Evolutionary conservation across 2,888 invertebrate genomes (phyloP).

Genomic region (Toxonevra muliebris): DNA sequence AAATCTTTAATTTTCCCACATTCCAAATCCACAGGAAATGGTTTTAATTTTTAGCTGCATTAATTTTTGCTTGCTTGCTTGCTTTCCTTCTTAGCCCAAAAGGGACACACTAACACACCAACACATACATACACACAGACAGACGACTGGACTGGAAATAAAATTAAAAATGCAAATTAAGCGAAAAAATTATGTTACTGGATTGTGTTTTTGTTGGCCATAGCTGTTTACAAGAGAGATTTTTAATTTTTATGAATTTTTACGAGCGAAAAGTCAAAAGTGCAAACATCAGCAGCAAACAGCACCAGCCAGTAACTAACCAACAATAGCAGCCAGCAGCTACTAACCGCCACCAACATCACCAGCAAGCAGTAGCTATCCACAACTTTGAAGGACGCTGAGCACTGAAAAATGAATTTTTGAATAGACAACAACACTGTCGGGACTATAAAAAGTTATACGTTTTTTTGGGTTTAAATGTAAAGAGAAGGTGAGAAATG

Average conservation of each 20-base stretch:
- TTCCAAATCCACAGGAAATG: background rate
- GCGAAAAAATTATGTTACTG: constrained; percentile 19
- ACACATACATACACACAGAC: constrained; percentile 10
- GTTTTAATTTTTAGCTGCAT: constrained; percentile 11
- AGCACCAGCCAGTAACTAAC: background rate
- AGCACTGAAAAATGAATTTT: constrained; percentile 14
- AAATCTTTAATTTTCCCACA: too few species aligned
- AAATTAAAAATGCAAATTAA: constrained; percentile 37
- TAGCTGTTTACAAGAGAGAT: constrained; percentile 20
- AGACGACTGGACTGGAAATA: constrained; percentile 2
- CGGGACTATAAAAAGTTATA: background rate
- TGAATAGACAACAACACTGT: constrained; percentile 14
- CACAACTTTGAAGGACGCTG: constrained; percentile 10
- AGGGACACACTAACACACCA: background rate
- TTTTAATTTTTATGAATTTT: constrained; percentile 24
- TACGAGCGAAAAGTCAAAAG: constrained; percentile 14
- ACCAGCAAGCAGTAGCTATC: background rate
- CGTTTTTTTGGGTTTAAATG: too few species aligned
- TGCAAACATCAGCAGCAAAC: constrained; percentile 17
- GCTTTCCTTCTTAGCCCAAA: background rate
- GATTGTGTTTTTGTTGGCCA: background rate
- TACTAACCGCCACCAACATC: too few species aligned
- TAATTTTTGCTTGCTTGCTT: background rate
- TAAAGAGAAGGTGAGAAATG: constrained; percentile 7
- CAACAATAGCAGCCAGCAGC: background rate